Base-by-base conservation (phyloP, 2,797 vertebrate species). In the Sebastes taczanowskii region DNA sequence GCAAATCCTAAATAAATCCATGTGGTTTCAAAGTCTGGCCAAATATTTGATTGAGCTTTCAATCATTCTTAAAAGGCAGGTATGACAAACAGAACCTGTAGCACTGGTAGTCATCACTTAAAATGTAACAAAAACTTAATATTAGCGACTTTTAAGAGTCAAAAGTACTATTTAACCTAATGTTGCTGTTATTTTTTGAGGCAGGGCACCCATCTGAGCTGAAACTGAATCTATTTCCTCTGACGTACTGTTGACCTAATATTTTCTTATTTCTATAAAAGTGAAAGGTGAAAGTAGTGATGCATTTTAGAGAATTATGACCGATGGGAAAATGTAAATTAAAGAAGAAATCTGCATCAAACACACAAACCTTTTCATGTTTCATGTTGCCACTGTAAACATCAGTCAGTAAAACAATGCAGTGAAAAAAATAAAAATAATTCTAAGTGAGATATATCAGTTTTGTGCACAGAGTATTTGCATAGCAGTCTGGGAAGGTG, bases 11-110 rank as follows among this genome's bases (percentile, higher is more conserved):
- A 64, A 82, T 63, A 69, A 64, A 85, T 66, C 30, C 30, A 49
- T n/a, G 27, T 27, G 46, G 46, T 79, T 76, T 73, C 25, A 81
- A 76, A 78, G 71, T 68, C 71, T 74, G 71, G 60, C 22, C 46
- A 71, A 81, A 84, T 80, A 83, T 84, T 71, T 70, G 25, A 85
- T 77, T 11, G 8, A 49, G 30, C 53, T 69, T 63, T 78, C 71
- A 73, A 58, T 84, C 42, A 6, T 56, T 71, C 27, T 72, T 56
- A 42, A 69, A 35, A 59, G 49, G 53, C 8, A 60, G 64, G 49
- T 49, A 38, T 14, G 35, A 53, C 71, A 70, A 78, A 71, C 35
- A 66, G 22, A 68, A 52, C 16, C 38, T 79, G 9, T 6, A 35
- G 2, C 61, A 6, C 23, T 9, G 11, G 52, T 5, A 42, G 35